These are phyloP conservation scores for Oncorhynchus gorbuscha DNA, from an alignment of 2,113 vertebrate genomes.

Conservation along the genomic window DNA sequence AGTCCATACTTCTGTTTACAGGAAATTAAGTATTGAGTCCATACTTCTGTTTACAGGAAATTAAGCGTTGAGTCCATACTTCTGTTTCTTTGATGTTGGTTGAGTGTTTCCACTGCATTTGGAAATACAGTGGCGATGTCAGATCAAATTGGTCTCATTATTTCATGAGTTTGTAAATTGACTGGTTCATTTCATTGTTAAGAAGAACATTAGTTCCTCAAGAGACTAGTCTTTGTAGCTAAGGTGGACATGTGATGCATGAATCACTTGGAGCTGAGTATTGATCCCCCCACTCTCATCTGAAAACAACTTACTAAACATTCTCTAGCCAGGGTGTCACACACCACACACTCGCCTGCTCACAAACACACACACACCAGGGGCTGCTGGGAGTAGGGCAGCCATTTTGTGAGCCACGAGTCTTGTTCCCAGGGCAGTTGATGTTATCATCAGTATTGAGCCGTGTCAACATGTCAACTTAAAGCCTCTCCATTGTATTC, in stretches of 20 bases:
- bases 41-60: no score
- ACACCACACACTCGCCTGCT: constrained; percentile 53
- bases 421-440: constrained; percentile 19
- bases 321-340: constrained; percentile 54
- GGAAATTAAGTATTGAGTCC: no score
- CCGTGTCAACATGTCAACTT: constrained; percentile 21
- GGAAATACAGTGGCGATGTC: background rate
- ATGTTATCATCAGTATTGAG: constrained; percentile 48
- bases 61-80: background rate
- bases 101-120: background rate
- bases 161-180: constrained; percentile 53
- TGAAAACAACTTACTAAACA: constrained; percentile 77
- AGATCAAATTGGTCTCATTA: constrained; percentile 36
- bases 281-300: constrained; percentile 48
- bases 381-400: constrained; percentile 28
- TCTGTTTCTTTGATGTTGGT: background rate
- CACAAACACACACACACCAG: background rate
- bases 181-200: constrained; percentile 37
- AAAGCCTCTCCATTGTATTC: background rate
- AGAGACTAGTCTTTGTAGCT: constrained; percentile 38
- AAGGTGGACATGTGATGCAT: constrained; percentile 20
- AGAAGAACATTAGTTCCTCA: constrained; percentile 27
- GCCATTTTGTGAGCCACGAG: constrained; percentile 43
- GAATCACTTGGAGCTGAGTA: background rate
- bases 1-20: no score